Conservation (phyloP, 2,797 vertebrate genomes). For the Ceryle rudis region DNA sequence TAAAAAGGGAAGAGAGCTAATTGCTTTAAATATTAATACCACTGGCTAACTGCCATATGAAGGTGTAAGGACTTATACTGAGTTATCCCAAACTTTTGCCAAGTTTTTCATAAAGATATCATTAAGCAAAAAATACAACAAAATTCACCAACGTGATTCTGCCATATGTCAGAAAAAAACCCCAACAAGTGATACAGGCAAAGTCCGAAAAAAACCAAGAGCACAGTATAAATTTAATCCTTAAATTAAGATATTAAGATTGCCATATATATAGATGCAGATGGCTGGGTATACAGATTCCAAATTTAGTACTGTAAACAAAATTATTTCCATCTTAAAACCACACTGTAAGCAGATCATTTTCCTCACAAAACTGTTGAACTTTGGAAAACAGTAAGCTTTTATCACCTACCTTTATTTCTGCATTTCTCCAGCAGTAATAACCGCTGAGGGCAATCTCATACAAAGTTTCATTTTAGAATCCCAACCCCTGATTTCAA, state of each 20-base stretch:
- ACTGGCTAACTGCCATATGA: background rate
- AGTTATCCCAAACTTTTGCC: background rate
- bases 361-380: background rate
- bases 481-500: background rate
- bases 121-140: background rate
- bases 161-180: background rate
- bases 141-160: background rate
- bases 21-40: background rate
- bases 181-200: background rate
- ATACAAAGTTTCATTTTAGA: background rate
- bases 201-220: background rate
- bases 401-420: background rate
- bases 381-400: background rate
- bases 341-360: background rate
- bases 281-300: background rate
- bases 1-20: background rate
- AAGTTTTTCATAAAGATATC: background rate
- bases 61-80: background rate
- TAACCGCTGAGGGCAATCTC: background rate
- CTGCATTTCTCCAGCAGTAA: background rate
- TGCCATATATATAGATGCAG: background rate
- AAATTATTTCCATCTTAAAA: slow-evolving; percentile 22
- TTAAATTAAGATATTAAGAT: background rate
- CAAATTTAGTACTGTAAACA: background rate
- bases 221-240: background rate